A percentile compares a stretch with the other conserved stretches of the same genome.
These are phyloP conservation scores for Drosophila grimshawi DNA, from an alignment of 1,140 invertebrate genomes.

Conservation along the genomic window DNA sequence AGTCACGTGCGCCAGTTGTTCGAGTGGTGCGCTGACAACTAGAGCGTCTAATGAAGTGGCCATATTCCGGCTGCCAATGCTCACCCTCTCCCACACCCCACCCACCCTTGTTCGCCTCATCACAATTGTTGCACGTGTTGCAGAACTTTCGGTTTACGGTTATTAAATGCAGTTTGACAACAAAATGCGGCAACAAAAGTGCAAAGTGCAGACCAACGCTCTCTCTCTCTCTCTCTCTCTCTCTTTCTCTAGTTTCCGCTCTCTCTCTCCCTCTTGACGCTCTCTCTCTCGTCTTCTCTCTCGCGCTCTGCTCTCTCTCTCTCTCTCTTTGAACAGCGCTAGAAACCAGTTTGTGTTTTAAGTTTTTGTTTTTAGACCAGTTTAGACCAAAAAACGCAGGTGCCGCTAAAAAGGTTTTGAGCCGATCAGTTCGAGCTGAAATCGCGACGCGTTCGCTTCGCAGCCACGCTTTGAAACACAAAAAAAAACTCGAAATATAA, in stretches of 20 bases:
- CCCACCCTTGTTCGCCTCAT: background rate
- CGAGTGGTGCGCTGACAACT: slow-evolving; percentile 58
- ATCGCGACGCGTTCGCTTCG: slow-evolving; percentile 62
- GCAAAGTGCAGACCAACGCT: slow-evolving; percentile 67
- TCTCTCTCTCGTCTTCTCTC: background rate
- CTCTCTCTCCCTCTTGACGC: background rate
- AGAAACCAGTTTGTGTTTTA: slow-evolving; percentile 53
- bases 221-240: slow-evolving; percentile 2
- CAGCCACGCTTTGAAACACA: slow-evolving; percentile 32
- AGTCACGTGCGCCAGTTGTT: slow-evolving; percentile 75
- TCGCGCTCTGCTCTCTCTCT: background rate
- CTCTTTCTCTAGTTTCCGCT: background rate
- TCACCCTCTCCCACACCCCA: background rate
- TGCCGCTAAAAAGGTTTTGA: slow-evolving; percentile 30
- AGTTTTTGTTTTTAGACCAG: slow-evolving; percentile 57
- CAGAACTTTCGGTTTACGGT: slow-evolving; percentile 79
- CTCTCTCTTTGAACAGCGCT: background rate
- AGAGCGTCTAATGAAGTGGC: slow-evolving; percentile 60
- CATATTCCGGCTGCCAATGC: slow-evolving; percentile 23
- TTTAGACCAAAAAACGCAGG: slow-evolving; percentile 67
- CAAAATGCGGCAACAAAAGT: slow-evolving; percentile 68
- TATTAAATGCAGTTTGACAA: slow-evolving; percentile 80
- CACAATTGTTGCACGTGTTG: slow-evolving; percentile 63
- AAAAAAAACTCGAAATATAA: slow-evolving; percentile 23
- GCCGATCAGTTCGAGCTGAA: slow-evolving; percentile 69